phyloP scores from a whole-genome alignment of 2,888 invertebrate species.

The Macrosoma leucophasiata region DNA sequence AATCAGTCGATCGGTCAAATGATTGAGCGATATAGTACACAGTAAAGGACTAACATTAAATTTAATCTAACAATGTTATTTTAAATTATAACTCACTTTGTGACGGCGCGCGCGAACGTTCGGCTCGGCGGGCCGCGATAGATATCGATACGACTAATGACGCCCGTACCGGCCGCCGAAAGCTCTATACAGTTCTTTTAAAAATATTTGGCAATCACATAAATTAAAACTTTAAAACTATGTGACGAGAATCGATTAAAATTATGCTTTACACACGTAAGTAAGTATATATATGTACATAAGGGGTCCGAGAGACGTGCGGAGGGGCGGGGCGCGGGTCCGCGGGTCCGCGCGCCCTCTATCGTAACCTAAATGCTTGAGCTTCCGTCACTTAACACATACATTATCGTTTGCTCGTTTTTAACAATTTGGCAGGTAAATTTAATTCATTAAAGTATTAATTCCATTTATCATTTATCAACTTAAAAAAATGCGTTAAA shows the following conservation, averaged over 20 bases:
- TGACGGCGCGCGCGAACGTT: conserved; percentile 48
- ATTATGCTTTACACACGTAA: conserved; percentile 74
- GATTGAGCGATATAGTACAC: conserved; percentile 76
- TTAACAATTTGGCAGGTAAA: conserved; percentile 71
- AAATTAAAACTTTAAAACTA: conserved; percentile 74
- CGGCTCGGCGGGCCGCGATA: conserved; percentile 34
- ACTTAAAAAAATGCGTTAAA: conserved; percentile 69
- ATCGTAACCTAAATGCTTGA: conserved; percentile 69
- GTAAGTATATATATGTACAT: conserved; percentile 67
- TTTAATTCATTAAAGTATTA: conserved; percentile 66
- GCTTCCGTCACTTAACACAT: conserved; percentile 63
- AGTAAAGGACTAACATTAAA: conserved; percentile 76
- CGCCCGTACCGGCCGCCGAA: conserved; percentile 44
- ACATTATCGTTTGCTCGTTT: conserved; percentile 61
- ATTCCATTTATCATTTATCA: conserved; percentile 56
- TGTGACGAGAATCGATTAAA: conserved; percentile 73
- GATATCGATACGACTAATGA: conserved; percentile 31
- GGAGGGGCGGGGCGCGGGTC: conserved; percentile 41
- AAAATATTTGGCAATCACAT: conserved; percentile 74
- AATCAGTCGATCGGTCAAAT: conserved; percentile 76
- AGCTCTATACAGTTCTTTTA: conserved; percentile 65
- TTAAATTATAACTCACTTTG: conserved; percentile 74
- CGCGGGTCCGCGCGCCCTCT: conserved; percentile 27
- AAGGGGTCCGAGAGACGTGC: conserved; percentile 57
- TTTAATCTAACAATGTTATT: conserved; percentile 75